Percentiles rank a stretch among this genome's conserved stretches.
Evolutionary conservation across 2,797 vertebrate genomes (phyloP).

Genomic region (Acanthis flammea): DNA sequence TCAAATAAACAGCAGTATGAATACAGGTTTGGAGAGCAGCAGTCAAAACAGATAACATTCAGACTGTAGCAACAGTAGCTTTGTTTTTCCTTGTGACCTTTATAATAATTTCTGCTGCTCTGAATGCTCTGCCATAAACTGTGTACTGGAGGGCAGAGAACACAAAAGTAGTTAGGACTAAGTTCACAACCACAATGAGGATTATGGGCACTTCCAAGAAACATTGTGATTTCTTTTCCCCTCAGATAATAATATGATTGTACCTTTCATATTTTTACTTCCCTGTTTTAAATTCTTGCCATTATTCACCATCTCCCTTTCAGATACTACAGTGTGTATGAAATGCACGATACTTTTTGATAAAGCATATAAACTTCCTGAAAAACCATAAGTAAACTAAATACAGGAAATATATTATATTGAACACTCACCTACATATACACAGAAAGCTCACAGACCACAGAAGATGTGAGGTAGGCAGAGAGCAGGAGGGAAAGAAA

Average conservation of each 20-base stretch:
- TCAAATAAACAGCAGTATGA: background rate
- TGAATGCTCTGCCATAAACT: background rate
- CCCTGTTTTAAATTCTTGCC: background rate
- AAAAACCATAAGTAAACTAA: background rate
- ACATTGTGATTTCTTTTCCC: background rate
- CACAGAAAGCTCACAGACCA: background rate
- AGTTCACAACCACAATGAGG: background rate
- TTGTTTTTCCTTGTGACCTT: background rate
- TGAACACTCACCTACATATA: background rate
- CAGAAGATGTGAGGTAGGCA: background rate
- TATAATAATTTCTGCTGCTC: background rate
- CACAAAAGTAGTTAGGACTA: background rate
- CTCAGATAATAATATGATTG: background rate
- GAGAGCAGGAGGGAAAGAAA: background rate
- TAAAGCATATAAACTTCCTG: background rate
- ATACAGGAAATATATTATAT: background rate
- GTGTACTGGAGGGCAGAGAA: background rate
- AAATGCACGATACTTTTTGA: background rate
- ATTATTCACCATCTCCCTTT: background rate
- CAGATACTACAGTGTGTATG: background rate
- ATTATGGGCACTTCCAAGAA: background rate
- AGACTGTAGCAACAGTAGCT: background rate
- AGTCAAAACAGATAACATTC: background rate
- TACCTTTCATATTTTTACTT: background rate
- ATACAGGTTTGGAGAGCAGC: background rate